These are phyloP conservation scores for Pangasius macronema DNA, from an alignment of 2,797 vertebrate genomes.

Conservation along the genomic window DNA sequence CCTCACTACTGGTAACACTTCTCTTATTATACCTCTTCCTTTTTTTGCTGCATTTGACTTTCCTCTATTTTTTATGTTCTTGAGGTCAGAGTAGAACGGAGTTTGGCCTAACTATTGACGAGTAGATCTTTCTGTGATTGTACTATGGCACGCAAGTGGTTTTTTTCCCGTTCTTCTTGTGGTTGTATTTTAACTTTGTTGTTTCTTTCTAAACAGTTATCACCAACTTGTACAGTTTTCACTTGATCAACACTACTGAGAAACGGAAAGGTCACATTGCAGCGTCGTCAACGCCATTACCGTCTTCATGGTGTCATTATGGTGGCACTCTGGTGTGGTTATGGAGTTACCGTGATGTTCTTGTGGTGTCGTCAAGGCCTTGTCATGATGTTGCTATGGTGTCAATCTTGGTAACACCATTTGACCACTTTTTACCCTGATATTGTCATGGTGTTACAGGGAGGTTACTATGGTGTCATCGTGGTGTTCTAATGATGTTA, in stretches of 20 bases:
- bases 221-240: slow-evolving; percentile 78
- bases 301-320: not conserved
- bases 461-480: not conserved
- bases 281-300: slow-evolving; percentile 23
- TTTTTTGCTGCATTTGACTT: slow-evolving; percentile 65
- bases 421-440: not conserved
- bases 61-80: slow-evolving; percentile 57
- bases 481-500: slow-evolving; percentile 15
- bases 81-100: slow-evolving; percentile 68
- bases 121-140: slow-evolving; percentile 73
- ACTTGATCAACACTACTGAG: slow-evolving; percentile 61
- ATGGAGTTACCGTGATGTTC: not conserved
- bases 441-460: slow-evolving; percentile 20
- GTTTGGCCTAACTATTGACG: slow-evolving; percentile 68
- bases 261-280: slow-evolving; percentile 40
- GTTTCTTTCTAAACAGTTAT: slow-evolving; percentile 71
- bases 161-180: slow-evolving; percentile 72
- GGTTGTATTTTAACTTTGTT: slow-evolving; percentile 71
- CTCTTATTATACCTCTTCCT: slow-evolving; percentile 68
- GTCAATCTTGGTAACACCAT: not conserved
- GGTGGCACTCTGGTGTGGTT: slow-evolving; percentile 10
- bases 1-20: slow-evolving; percentile 60
- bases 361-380: not conserved
- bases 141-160: slow-evolving; percentile 76
- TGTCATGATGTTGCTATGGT: not conserved